A percentile compares a stretch with the other conserved stretches of the same genome.
These are phyloP conservation scores for Pseudomugil tenellus DNA, from an alignment of 2,797 vertebrate genomes.

Conservation along the genomic window DNA sequence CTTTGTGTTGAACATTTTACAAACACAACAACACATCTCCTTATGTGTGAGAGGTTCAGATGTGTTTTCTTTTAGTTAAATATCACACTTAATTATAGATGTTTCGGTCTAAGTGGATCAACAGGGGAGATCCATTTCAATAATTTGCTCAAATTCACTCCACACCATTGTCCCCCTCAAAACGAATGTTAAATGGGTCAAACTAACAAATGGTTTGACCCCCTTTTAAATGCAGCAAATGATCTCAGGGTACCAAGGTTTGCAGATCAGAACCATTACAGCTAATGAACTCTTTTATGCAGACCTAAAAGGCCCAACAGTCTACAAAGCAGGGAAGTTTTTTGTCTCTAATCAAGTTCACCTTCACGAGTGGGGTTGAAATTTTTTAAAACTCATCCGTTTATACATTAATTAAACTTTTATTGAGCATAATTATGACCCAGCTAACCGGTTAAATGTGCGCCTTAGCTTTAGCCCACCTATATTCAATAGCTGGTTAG, in stretches of 20 bases:
- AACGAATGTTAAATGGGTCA: constrained; percentile 34
- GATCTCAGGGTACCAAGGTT: constrained; percentile 17
- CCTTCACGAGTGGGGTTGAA: no score
- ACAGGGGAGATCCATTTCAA: constrained; percentile 26
- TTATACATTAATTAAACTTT: no score
- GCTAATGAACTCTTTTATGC: constrained; percentile 4
- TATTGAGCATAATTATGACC: no score
- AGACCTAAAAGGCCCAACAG: constrained; percentile 3
- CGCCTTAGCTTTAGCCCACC: no score
- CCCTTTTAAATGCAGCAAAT: constrained; percentile 20
- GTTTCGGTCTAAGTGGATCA: constrained; percentile 1
- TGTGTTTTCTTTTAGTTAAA: constrained; percentile 23
- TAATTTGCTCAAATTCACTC: constrained; percentile 32
- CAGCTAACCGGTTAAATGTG: no score
- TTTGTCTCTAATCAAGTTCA: background rate
- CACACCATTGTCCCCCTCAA: constrained; percentile 8
- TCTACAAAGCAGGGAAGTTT: background rate
- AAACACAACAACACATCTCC: background rate
- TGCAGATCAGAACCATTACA: constrained; percentile 29
- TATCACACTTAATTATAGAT: constrained; percentile 36
- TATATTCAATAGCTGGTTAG: no score
- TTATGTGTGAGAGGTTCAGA: constrained; percentile 21
- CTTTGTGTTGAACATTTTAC: constrained; percentile 17
- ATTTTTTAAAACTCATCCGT: no score
- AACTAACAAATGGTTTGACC: constrained; percentile 13